These are phyloP conservation scores for Brachionus rotundiformis DNA, from an alignment of 1,140 invertebrate genomes.

Conservation along the genomic window DNA sequence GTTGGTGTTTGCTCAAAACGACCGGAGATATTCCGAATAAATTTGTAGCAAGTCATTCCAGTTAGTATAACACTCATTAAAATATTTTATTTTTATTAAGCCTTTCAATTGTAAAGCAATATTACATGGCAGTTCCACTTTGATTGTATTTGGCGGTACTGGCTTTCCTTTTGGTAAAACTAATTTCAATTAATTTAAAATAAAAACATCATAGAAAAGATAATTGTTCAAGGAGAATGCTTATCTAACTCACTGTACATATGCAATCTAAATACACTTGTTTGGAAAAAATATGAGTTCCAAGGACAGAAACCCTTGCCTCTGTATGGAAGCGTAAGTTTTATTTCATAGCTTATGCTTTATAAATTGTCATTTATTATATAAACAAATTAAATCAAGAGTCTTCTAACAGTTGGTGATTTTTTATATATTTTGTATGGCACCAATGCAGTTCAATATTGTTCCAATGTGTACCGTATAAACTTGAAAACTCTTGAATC, in stretches of 20 bases:
- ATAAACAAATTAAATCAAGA: not conserved
- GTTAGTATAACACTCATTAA: not conserved
- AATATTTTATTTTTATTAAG: not conserved
- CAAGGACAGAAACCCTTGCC: not conserved
- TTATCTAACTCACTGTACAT: constrained; percentile 43
- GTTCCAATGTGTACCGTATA: constrained; percentile 44
- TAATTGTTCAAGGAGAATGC: constrained; percentile 11
- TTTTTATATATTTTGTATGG: constrained; percentile 49
- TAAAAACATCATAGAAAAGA: not conserved
- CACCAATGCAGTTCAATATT: constrained; percentile 38
- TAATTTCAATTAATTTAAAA: not conserved
- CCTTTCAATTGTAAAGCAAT: constrained; percentile 7
- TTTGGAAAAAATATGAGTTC: constrained; percentile 28
- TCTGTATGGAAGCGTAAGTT: constrained; percentile 38
- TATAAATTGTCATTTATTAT: too few species aligned
- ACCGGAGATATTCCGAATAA: constrained; percentile 39
- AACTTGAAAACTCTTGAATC: constrained; percentile 34
- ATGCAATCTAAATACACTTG: constrained; percentile 45
- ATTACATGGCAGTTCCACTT: not conserved
- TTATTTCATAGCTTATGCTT: not conserved
- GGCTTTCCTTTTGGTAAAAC: constrained; percentile 47
- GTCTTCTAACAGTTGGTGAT: constrained; percentile 21
- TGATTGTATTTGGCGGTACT: constrained; percentile 42
- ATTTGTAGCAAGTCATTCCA: constrained; percentile 44
- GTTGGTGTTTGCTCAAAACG: constrained; percentile 2